phyloP scores from a whole-genome alignment of 2,797 vertebrate genomes.

The Nyctalus aviator region DNA sequence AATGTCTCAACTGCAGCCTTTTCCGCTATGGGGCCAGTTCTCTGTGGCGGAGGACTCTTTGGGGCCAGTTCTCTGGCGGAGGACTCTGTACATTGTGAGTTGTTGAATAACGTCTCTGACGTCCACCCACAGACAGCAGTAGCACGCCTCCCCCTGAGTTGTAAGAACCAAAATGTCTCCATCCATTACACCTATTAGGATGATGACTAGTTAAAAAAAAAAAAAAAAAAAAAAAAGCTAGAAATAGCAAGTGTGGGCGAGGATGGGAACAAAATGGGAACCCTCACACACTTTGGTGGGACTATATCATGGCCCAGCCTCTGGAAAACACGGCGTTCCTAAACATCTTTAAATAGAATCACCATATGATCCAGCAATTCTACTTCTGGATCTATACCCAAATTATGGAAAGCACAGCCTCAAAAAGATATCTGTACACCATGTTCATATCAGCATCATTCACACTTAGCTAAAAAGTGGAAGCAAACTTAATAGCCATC shows the following conservation, averaged over 20 bases:
- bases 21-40: fast-evolving
- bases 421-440: background rate
- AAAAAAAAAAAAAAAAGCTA: background rate
- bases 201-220: background rate
- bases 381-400: background rate
- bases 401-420: background rate
- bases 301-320: background rate
- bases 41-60: background rate
- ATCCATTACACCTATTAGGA: no score
- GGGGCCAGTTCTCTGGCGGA: no score
- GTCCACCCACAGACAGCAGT: background rate
- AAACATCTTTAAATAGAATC: background rate
- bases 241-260: background rate
- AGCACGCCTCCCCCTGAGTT: background rate
- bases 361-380: background rate
- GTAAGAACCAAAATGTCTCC: background rate
- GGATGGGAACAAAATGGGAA: background rate
- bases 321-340: background rate
- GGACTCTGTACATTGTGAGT: background rate
- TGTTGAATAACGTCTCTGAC: background rate
- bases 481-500: background rate
- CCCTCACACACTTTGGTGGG: background rate
- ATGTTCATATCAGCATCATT: background rate
- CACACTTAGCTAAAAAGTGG: background rate
- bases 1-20: background rate